These are phyloP conservation scores for Micoletzkya japonica DNA, from an alignment of 2,888 invertebrate species.

Conservation along the genomic window DNA sequence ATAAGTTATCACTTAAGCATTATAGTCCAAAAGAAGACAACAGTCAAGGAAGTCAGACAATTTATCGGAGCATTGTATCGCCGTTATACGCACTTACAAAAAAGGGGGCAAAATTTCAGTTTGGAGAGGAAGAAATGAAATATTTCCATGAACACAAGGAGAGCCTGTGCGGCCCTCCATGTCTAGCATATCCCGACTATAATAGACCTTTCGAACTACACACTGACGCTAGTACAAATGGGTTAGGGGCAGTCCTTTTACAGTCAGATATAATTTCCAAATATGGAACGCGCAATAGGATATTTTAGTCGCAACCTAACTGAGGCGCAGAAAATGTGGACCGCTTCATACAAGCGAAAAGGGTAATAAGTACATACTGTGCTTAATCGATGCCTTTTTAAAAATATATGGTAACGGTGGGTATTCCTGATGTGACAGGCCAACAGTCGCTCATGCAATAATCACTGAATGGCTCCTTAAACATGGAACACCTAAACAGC, in stretches of 20 bases:
- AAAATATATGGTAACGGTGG: no score
- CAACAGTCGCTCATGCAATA: no score
- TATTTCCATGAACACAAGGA: neutral
- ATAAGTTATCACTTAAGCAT: neutral
- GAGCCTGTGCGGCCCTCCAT: neutral
- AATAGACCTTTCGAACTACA: neutral
- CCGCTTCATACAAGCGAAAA: no score
- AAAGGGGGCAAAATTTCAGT: constrained; percentile 1
- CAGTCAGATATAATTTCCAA: neutral
- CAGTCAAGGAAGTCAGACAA: neutral
- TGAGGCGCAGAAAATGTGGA: neutral
- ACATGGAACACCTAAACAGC: no score
- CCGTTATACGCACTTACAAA: neutral
- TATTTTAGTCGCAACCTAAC: neutral
- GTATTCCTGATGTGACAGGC: no score
- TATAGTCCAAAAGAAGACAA: neutral
- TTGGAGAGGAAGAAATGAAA: neutral
- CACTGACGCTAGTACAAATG: neutral
- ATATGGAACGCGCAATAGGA: neutral
- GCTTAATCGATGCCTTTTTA: no score
- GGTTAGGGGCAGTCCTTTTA: neutral
- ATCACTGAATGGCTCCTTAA: no score
- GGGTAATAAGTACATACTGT: no score
- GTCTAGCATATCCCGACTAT: neutral
- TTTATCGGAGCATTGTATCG: neutral